These are phyloP conservation scores for Deroptyus accipitrinus DNA, from an alignment of 2,113 vertebrate species.

Conservation along the genomic window DNA sequence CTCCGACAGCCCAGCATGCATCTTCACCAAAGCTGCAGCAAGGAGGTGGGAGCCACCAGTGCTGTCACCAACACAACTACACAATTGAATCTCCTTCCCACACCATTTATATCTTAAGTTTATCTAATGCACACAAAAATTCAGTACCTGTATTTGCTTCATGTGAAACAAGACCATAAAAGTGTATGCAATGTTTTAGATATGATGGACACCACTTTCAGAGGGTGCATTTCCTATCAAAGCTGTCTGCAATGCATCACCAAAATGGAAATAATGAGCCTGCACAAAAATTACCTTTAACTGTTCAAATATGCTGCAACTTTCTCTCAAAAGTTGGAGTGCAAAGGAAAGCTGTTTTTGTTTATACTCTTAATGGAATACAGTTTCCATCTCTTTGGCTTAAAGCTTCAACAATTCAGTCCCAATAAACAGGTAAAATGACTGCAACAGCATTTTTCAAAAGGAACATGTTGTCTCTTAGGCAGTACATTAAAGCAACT, in stretches of 20 bases:
- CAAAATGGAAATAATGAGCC: neutral
- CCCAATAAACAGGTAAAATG: neutral
- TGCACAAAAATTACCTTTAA: neutral
- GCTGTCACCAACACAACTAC: neutral
- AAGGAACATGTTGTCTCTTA: neutral
- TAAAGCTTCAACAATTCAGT: neutral
- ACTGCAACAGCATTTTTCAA: neutral
- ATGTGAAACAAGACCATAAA: neutral
- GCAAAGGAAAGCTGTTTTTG: neutral
- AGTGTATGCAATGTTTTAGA: fast-evolving
- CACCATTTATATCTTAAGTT: neutral
- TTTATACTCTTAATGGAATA: neutral
- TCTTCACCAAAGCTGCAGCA: neutral
- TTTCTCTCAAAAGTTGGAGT: neutral
- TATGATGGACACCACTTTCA: fast-evolving
- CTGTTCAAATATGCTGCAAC: fast-evolving
- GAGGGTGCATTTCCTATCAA: fast-evolving
- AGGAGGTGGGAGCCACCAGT: neutral
- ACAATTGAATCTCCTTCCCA: fast-evolving
- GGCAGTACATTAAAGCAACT: neutral
- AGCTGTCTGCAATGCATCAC: neutral
- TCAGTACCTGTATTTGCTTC: neutral
- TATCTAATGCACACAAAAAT: neutral
- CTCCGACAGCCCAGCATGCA: neutral
- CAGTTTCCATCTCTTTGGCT: neutral